Percentiles rank a stretch among this genome's conserved stretches.
Conservation (phyloP, 1,140 invertebrate species). For the Venustaconcha ellipsiformis region DNA sequence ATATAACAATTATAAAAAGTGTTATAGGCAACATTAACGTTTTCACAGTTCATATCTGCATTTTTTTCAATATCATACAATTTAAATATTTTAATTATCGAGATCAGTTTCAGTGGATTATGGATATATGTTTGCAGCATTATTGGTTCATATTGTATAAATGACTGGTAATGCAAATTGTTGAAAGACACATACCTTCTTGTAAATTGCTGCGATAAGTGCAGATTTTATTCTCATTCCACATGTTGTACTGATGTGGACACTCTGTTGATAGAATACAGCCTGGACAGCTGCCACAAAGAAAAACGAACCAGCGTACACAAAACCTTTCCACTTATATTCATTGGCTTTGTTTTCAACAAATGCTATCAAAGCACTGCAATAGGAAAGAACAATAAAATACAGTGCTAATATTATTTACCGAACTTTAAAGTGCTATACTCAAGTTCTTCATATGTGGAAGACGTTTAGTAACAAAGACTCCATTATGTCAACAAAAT, state of each 20-base stretch:
- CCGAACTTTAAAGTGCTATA: too few relatives aligned
- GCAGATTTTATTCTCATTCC: slow-evolving; percentile 92
- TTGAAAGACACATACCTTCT: slow-evolving; percentile 75
- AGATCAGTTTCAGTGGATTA: neutral
- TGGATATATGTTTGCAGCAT: neutral
- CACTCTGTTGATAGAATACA: slow-evolving; percentile 62
- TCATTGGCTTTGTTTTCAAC: slow-evolving; percentile 12
- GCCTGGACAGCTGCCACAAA: slow-evolving; percentile 53
- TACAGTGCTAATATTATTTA: too few relatives aligned
- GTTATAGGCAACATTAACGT: slow-evolving; percentile 57
- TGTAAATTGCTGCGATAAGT: slow-evolving; percentile 92
- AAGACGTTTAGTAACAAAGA: too few relatives aligned
- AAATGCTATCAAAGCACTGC: slow-evolving; percentile 7
- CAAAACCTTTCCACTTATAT: slow-evolving; percentile 66
- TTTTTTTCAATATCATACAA: neutral
- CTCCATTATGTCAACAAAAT: too few relatives aligned
- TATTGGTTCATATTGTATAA: neutral
- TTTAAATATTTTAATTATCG: neutral
- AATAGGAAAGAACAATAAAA: too few relatives aligned
- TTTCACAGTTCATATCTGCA: too few relatives aligned
- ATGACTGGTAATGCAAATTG: neutral
- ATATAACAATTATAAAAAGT: neutral
- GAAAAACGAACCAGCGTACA: slow-evolving; percentile 63
- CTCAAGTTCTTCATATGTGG: too few relatives aligned
- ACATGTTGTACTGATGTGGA: slow-evolving; percentile 74